phyloP scores from a whole-genome alignment of 2,797 vertebrate genomes.

The Sebastes ruberrimus region DNA sequence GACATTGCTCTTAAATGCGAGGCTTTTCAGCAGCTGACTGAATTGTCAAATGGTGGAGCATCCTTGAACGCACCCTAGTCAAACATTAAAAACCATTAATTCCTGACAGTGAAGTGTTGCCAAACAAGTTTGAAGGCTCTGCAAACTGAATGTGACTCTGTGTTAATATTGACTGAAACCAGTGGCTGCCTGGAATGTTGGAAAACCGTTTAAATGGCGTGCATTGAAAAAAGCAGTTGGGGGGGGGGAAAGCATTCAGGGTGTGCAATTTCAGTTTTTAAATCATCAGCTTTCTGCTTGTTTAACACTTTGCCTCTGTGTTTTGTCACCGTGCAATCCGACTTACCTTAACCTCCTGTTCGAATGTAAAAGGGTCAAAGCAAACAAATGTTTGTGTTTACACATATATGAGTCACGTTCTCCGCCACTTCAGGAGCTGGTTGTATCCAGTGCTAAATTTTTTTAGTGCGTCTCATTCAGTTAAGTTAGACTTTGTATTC shows the following conservation, averaged over 20 bases:
- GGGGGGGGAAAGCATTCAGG: too few species aligned
- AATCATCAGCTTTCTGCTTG: not conserved
- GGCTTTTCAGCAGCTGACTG: not conserved
- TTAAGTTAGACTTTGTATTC: not conserved
- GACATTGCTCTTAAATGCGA: not conserved
- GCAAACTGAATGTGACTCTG: not conserved
- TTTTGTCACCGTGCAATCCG: not conserved
- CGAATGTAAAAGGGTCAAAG: not conserved
- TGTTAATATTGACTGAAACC: not conserved
- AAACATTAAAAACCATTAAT: not conserved
- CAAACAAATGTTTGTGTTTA: conserved; percentile 4
- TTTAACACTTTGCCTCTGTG: not conserved
- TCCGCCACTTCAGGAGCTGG: not conserved
- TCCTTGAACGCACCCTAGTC: not conserved
- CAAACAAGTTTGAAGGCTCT: not conserved
- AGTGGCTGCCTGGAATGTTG: not conserved
- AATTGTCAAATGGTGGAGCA: not conserved
- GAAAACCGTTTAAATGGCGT: not conserved
- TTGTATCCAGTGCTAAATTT: not conserved
- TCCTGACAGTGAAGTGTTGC: not conserved
- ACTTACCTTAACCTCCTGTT: not conserved
- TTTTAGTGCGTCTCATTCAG: not conserved
- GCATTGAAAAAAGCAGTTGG: not conserved
- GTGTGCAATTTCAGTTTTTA: not conserved
- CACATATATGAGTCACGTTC: not conserved